phyloP scores from a whole-genome alignment of 1,140 invertebrate species.

The Galleria mellonella region DNA sequence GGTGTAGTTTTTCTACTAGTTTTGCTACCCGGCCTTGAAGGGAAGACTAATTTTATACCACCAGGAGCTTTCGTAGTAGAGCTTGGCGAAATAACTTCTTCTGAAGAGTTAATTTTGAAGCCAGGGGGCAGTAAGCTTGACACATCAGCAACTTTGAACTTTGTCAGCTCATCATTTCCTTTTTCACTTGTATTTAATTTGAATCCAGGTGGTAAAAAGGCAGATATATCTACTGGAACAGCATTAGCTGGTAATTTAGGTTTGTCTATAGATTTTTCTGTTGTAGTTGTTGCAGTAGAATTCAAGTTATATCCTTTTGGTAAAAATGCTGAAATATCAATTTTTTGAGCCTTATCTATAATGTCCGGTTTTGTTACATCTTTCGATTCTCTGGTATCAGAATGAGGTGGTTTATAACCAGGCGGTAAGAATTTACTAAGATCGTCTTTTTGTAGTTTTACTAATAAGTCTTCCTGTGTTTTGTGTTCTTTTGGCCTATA shows the following conservation, averaged over 20 bases:
- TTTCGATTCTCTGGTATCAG: constrained; percentile 38
- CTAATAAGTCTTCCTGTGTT: constrained; percentile 53
- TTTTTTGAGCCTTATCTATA: constrained; percentile 67
- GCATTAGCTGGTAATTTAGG: constrained; percentile 66
- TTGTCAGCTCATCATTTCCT: constrained; percentile 36
- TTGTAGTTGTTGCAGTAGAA: constrained; percentile 48
- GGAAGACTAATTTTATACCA: constrained; percentile 84
- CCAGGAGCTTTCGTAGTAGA: constrained; percentile 63
- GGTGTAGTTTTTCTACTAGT: constrained; percentile 77
- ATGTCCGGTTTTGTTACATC: constrained; percentile 28
- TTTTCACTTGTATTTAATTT: constrained; percentile 55
- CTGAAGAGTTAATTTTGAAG: constrained; percentile 67
- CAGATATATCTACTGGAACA: constrained; percentile 75
- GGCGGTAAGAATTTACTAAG: constrained; percentile 79
- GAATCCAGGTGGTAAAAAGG: constrained; percentile 78
- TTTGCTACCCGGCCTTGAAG: constrained; percentile 84
- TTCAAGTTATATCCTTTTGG: constrained; percentile 77
- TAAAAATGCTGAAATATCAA: constrained; percentile 79
- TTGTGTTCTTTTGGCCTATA: constrained; percentile 73
- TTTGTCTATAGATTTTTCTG: constrained; percentile 45
- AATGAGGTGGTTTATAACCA: constrained; percentile 68
- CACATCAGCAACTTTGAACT: constrained; percentile 74
- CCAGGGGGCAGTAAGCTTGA: constrained; percentile 76
- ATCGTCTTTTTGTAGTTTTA: constrained; percentile 64
- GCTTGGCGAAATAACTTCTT: constrained; percentile 32